A percentile compares a stretch with the other conserved stretches of the same genome.
phyloP scores from a whole-genome alignment of 2,113 vertebrate species.

The Donacobius atricapilla region DNA sequence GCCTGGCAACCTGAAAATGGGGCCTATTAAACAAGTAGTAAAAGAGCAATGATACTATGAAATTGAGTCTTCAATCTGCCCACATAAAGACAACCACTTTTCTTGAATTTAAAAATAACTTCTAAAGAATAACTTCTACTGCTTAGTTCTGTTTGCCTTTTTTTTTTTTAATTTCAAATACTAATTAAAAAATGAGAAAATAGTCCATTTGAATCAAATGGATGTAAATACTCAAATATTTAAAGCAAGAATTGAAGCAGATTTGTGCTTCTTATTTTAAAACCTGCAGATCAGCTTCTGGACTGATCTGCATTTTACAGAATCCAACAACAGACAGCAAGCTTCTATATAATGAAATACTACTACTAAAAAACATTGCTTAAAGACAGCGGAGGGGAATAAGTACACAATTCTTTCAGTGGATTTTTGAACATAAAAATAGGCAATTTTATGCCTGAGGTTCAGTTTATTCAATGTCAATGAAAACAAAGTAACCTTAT shows the following conservation, averaged over 20 bases:
- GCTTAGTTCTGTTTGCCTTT: neutral
- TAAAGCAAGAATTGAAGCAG: neutral
- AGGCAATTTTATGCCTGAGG: neutral
- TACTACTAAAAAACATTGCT: neutral
- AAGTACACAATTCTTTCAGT: neutral
- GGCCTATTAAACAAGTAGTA: neutral
- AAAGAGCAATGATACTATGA: neutral
- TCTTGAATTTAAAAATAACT: neutral
- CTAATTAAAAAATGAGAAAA: neutral
- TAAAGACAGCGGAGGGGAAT: neutral
- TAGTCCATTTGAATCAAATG: neutral
- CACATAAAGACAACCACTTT: neutral
- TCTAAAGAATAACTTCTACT: neutral
- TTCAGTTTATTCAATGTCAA: neutral
- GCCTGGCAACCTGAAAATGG: constrained; percentile 3
- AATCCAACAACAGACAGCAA: neutral
- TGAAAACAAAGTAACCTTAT: neutral
- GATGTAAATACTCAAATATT: neutral
- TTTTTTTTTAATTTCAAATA: neutral
- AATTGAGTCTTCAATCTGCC: neutral
- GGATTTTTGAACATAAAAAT: neutral
- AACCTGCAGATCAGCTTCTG: neutral
- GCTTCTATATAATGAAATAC: neutral
- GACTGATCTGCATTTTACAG: neutral
- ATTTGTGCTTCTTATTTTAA: neutral